Conservation (phyloP, 2,113 vertebrate genomes). For the Conger conger region DNA sequence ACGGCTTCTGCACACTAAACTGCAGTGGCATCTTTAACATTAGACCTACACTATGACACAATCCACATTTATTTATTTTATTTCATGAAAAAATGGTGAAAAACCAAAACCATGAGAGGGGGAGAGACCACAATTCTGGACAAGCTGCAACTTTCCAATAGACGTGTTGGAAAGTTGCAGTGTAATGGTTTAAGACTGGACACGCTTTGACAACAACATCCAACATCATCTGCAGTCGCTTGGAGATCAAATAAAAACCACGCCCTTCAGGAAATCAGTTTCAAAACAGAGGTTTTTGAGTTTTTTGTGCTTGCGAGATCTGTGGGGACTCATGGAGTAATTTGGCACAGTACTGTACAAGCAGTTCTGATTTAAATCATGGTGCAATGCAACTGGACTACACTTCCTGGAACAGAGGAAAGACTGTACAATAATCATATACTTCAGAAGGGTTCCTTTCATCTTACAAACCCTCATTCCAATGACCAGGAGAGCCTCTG, state of each 20-base stretch:
- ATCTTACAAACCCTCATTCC: constrained; percentile 1
- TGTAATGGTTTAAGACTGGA: constrained; percentile 18
- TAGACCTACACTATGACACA: background rate
- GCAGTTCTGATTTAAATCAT: constrained; percentile 34
- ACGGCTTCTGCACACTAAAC: constrained; percentile 24
- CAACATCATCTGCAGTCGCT: constrained; percentile 17
- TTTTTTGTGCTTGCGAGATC: constrained; percentile 7
- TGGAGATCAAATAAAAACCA: constrained; percentile 29
- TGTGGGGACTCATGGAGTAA: constrained; percentile 3
- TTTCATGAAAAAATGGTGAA: background rate
- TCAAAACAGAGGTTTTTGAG: constrained; percentile 29
- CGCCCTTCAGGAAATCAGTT: constrained; percentile 29
- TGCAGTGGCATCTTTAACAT: constrained; percentile 22
- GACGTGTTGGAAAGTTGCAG: background rate
- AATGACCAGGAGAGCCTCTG: background rate
- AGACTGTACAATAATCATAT: background rate
- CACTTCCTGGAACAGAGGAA: constrained; percentile 6
- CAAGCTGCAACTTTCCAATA: constrained; percentile 10
- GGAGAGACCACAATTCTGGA: constrained; percentile 15
- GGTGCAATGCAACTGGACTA: background rate
- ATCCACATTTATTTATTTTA: constrained; percentile 3
- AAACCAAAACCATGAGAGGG: constrained; percentile 30
- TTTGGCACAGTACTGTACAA: background rate
- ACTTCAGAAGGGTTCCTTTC: constrained; percentile 12
- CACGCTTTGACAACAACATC: background rate